Conservation (phyloP, 1,140 invertebrate species). For the Phymorhynchus buccinoides region DNA sequence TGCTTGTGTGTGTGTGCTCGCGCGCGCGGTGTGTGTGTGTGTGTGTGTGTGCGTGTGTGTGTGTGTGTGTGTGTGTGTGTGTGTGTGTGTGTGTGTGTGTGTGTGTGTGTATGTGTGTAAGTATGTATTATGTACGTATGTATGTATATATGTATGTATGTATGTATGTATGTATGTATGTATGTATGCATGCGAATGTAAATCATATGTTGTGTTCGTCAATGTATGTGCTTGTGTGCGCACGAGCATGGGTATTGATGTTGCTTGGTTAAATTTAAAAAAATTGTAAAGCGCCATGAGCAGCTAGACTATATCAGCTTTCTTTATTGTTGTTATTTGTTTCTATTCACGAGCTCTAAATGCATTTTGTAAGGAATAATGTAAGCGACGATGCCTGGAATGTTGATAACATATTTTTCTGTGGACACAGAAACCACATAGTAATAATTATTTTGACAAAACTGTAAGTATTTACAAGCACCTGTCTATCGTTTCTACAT, state of each 20-base stretch:
- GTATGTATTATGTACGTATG: background rate
- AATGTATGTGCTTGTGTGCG: too few species aligned
- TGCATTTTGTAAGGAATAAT: too few species aligned
- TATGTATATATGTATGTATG: background rate
- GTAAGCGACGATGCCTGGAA: too few species aligned
- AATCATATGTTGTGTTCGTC: too few species aligned
- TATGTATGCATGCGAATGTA: background rate
- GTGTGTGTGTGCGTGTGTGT: background rate
- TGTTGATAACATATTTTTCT: too few species aligned
- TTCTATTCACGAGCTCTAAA: background rate
- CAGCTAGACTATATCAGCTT: background rate
- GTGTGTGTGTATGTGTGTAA: constrained; percentile 27
- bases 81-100: constrained; percentile 25
- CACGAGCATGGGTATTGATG: too few species aligned
- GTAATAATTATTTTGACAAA: too few species aligned
- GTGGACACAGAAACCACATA: too few species aligned
- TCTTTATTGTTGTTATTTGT: background rate
- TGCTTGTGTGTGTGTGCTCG: background rate
- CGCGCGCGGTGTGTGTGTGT: background rate
- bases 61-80: constrained; percentile 8
- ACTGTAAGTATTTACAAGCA: too few species aligned
- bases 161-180: background rate
- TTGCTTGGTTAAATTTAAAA: background rate
- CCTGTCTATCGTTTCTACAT: too few species aligned
- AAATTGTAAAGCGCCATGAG: background rate